Base-by-base conservation (phyloP, 2,113 vertebrate genomes). In the Gadus macrocephalus region DNA sequence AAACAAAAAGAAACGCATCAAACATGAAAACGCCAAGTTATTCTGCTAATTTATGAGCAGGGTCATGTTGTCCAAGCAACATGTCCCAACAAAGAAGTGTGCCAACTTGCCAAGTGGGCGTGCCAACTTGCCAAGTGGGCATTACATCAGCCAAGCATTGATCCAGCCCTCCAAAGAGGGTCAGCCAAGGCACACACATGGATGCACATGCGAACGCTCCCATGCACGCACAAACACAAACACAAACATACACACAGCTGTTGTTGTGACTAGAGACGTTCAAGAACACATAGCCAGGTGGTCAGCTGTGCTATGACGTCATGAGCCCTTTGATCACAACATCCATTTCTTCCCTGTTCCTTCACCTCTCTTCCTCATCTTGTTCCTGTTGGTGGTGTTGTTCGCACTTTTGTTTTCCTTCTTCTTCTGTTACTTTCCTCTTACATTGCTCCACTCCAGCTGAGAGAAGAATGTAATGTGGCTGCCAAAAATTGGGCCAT, bases 241-340 rank as follows among this genome's bases (percentile, higher is more conserved):
- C 49, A 31, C 65, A 69, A 73, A 76, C 69, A 77, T 53, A 81
- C 12, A 72, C 60, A 76, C 55, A 58, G 15, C 66, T 53, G 73
- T 66, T 73, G 64, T 53, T 56, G 62, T 80, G 80, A 81, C 27
- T 67, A 69, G 64, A 38, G 35, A 20, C 60, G 53, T 35, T 28
- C 22, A 19, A n/a, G n/a, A 19, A 28, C 5, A 68, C 53, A 59
- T 14, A 58, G 15, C 20, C 17, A 59, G 56, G 35, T 31, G 49
- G 56, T 55, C 19, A 65, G 65, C 49, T 14, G 38, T 60, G 31
- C 64, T 61, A 31, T 72, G 71, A 72, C 25, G 42, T 27, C 64
- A 61, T 72, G 19, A 61, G 9, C n/a, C 53, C 62, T 38, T 19
- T 31, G 6, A 16, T 42, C 28, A 5, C 4, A 4, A 16, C 56